Evolutionary conservation across 1,140 invertebrate species (phyloP), one percentile per base, ranked within the genome.

Genomic region (Catajapyx aquilonaris): DNA sequence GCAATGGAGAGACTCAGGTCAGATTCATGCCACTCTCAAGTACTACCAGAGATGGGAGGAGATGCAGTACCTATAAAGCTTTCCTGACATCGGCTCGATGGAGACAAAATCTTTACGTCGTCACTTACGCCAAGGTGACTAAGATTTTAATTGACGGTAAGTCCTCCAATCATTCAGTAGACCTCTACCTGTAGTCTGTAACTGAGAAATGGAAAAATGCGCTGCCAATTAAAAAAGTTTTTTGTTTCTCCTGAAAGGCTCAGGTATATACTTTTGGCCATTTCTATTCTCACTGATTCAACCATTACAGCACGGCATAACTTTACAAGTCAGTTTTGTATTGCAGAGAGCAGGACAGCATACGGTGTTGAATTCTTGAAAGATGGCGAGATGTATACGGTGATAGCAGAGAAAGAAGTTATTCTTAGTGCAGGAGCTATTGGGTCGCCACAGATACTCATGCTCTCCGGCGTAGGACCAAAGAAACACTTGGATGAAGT

Each of bases 21-120:
- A 80, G 84, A 0, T 86, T 86, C 41, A 86, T 86, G 72, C 74
- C 84, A 9, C 76, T 75, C 1, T 90, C 87, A 60, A 88, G 76
- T 4, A 73, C 68, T 0, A 59, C 61, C 11, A 44, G 63, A n/a
- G 16, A 31, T 15, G 88, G 88, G 0, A 77, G 76, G 18, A 64
- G 91, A 1, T 95, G 90, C 53, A 90, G 83, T n/a, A 84, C 86
- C 0, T 70, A 81, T 0, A 86, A 86, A 56, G 87, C 84, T 0
- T 95, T 94, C 46, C 56, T 96, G 0, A 56, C 81, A 42, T 84
- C 90, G 0, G 74, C 75, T 1, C 64, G 83, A 30, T 57, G 81
- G 2, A 61, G 88, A 1, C 66, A 66, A 17, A 96, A 95, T 51
- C 59, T 96, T 1, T 77, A 88, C 49, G 69, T 93, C 1, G 72